Evolutionary conservation across 2,113 vertebrate genomes (phyloP), one percentile per base, ranked within the genome.

Genomic region (Erpornis zantholeuca): DNA sequence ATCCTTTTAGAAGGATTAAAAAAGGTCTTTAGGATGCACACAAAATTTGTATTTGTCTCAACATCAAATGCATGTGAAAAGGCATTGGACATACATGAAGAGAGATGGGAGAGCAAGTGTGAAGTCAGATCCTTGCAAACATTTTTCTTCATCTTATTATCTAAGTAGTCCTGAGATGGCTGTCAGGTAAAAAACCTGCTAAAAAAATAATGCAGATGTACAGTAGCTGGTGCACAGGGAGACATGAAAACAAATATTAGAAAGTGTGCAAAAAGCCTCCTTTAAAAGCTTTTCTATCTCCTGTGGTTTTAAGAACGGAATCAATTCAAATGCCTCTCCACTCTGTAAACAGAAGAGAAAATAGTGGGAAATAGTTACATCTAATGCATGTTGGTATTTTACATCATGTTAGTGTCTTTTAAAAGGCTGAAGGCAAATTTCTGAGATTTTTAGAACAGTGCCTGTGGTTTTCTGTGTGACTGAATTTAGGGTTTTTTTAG

Each of bases 211-310:
- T 79, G 52, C 69, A 90, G 86, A 91, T 82, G 72, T 79, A 82
- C 36, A 79, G 75, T 56, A 70, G 33, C 54, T 89, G 72, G 18
- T 86, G 56, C 29, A 83, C 22, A 66, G 57, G n/a, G 86, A 91
- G 27, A 79, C 42, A 82, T n/a, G 61, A 90, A 93, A 96, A 91
- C 71, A 96, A 95, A 91, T 94, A 95, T 83, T 93, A 84, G 44
- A 61, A 92, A 78, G 56, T 72, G 88, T 93, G 81, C 65, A 95
- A 94, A 96, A 94, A 96, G 77, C 53, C 27, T 96, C 25, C 35
- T 89, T 88, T 97, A 96, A 94, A 96, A 97, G 90, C 82, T 97
- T 97, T 94, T 86, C 68, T 89, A 6, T 91, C 93, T 97, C 94
- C 29, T 35, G 95, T 81, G 93, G 33, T 91, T 92, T 95, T 92